A percentile compares a stretch with the other conserved stretches of the same genome.
phyloP scores from a whole-genome alignment of 2,113 vertebrate genomes.

The Mus pahari region DNA sequence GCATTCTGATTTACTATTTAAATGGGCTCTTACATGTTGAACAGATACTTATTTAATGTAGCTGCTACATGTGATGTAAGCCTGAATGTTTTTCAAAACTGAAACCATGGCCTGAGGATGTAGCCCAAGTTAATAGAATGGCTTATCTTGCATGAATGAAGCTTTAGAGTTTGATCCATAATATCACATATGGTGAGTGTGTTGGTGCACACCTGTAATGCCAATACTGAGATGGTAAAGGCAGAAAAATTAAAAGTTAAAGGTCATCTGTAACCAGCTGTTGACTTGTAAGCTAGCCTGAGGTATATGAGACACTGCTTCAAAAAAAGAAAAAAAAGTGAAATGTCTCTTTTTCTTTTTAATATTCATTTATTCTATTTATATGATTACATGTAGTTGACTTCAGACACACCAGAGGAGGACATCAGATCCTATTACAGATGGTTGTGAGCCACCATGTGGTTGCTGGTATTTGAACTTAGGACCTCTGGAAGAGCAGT shows the following conservation, averaged over 20 bases:
- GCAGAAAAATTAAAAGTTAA: neutral
- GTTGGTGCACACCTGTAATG: neutral
- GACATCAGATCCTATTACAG: too few species aligned
- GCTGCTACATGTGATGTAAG: slow-evolving; percentile 6
- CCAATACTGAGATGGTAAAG: neutral
- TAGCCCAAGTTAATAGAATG: neutral
- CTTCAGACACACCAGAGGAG: too few species aligned
- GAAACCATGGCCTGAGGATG: neutral
- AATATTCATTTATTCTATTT: neutral
- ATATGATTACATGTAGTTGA: too few species aligned
- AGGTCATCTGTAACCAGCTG: neutral
- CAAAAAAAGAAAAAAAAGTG: neutral
- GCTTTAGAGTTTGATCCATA: too few species aligned
- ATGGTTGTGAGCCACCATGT: too few species aligned
- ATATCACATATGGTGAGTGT: neutral
- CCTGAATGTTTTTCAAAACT: neutral
- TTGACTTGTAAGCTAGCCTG: neutral
- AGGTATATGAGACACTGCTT: neutral
- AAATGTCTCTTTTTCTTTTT: neutral
- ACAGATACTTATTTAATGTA: neutral
- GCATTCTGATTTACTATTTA: neutral
- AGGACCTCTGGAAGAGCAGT: too few species aligned
- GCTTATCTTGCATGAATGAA: neutral
- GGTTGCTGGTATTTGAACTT: too few species aligned
- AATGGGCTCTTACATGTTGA: neutral